A percentile compares a stretch with the other conserved stretches of the same genome.
Conservation (phyloP, 2,888 invertebrate genomes). For the Boloria selene region DNA sequence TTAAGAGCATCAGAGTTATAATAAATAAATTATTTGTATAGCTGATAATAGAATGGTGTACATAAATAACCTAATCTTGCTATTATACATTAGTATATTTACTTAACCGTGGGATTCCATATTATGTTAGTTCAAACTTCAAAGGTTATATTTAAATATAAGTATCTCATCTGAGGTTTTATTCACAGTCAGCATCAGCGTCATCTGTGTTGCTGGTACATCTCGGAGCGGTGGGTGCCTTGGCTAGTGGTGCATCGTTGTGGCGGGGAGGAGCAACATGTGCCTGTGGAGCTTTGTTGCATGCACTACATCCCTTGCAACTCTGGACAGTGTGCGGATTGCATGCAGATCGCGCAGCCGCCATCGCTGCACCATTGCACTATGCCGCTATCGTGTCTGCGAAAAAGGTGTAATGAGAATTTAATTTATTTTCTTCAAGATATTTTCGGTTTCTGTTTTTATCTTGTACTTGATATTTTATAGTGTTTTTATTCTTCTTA, state of each 20-base stretch:
- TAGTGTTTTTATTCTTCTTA: too few relatives aligned
- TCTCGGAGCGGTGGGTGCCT: constrained; percentile 86
- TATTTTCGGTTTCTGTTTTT: not conserved
- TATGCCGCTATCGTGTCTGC: constrained; percentile 90
- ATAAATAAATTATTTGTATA: too few relatives aligned
- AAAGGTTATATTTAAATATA: too few relatives aligned
- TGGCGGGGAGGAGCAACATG: constrained; percentile 85
- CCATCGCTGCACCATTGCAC: constrained; percentile 90
- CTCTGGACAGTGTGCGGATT: constrained; percentile 91
- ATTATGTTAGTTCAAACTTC: too few relatives aligned
- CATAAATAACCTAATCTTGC: too few relatives aligned
- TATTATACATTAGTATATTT: too few relatives aligned
- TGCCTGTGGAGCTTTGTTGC: constrained; percentile 85
- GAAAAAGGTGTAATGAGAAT: constrained; percentile 77
- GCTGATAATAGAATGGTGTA: too few relatives aligned
- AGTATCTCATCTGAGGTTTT: constrained; percentile 10
- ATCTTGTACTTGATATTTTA: not conserved
- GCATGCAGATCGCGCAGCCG: constrained; percentile 90
- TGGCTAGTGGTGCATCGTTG: constrained; percentile 86
- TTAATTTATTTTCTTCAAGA: not conserved
- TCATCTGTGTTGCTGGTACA: constrained; percentile 88
- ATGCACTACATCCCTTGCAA: constrained; percentile 87
- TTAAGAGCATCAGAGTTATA: too few relatives aligned
- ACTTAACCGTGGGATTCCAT: too few relatives aligned
- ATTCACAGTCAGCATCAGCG: constrained; percentile 83